Percentiles rank a stretch among this genome's conserved stretches.
Evolutionary conservation across 2,888 invertebrate genomes (phyloP).

Genomic region (Drosophila limbata): DNA sequence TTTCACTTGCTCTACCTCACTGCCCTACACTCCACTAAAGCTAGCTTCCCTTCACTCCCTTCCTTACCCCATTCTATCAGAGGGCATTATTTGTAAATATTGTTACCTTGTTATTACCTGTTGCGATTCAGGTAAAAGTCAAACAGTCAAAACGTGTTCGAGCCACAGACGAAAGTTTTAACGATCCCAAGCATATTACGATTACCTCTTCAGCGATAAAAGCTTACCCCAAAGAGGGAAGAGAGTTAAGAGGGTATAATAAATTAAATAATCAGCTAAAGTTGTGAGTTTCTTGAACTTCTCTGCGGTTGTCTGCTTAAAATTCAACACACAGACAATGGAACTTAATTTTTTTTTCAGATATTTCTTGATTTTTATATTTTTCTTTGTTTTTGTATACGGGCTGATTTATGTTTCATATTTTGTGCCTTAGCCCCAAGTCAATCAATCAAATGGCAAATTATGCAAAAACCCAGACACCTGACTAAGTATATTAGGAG

Average conservation of each 20-base stretch:
- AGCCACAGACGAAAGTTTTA: conserved; percentile 46
- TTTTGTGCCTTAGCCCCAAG: conserved; percentile 45
- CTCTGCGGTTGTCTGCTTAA: conserved; percentile 40
- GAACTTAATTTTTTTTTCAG: conserved; percentile 15
- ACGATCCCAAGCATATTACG: conserved; percentile 35
- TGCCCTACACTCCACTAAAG: neutral
- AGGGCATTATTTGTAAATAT: conserved; percentile 10
- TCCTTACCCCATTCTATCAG: neutral
- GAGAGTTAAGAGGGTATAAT: neutral
- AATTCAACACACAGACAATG: conserved; percentile 64
- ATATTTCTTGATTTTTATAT: conserved; percentile 22
- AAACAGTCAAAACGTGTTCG: conserved; percentile 37
- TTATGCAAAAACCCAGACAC: conserved; percentile 62
- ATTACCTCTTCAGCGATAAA: conserved; percentile 47
- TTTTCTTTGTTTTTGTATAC: conserved; percentile 12
- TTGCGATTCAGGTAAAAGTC: conserved; percentile 43
- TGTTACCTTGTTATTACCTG: conserved; percentile 50
- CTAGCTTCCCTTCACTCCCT: neutral
- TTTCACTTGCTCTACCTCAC: conserved; percentile 29
- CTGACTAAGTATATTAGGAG: conserved; percentile 28
- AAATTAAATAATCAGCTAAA: conserved; percentile 58
- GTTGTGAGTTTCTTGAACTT: conserved; percentile 70
- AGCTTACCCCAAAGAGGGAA: conserved; percentile 1
- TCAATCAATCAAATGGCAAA: conserved; percentile 68
- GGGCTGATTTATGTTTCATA: conserved; percentile 42